A percentile compares a stretch with the other conserved stretches of the same genome.
phyloP scores from a whole-genome alignment of 2,113 vertebrate genomes.

The Camelus bactrianus region DNA sequence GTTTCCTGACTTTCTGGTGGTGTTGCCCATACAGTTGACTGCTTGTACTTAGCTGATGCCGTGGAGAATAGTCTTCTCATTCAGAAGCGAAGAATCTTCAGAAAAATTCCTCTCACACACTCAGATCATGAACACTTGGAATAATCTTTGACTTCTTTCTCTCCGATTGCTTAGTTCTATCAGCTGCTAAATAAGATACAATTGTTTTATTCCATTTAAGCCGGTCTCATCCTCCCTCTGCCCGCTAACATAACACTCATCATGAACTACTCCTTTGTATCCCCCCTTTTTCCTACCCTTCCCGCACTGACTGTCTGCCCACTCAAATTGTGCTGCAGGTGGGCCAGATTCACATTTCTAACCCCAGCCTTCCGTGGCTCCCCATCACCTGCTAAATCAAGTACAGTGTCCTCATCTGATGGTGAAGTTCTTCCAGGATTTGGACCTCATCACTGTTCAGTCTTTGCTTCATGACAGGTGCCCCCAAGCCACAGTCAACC shows the following conservation, averaged over 20 bases:
- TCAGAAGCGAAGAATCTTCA: neutral
- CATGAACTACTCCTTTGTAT: neutral
- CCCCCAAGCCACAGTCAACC: neutral
- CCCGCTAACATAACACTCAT: neutral
- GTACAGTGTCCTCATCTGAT: no score
- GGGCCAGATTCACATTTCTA: neutral
- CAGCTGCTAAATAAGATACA: neutral
- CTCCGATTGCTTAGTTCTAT: neutral
- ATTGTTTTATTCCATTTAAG: neutral
- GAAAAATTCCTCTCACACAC: neutral
- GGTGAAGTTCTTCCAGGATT: neutral
- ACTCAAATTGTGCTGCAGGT: neutral
- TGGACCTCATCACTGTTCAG: neutral
- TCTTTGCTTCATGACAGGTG: neutral
- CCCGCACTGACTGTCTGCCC: neutral
- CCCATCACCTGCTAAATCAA: neutral
- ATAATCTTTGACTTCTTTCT: neutral
- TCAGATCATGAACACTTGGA: neutral
- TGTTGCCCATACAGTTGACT: neutral
- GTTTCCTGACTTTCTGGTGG: neutral
- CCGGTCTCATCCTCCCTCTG: neutral
- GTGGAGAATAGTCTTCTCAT: neutral
- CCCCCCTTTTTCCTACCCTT: neutral
- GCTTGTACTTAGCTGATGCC: neutral
- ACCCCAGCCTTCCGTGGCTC: neutral